Conservation (phyloP, 2,113 vertebrate genomes). For the Odobenus rosmarus region DNA sequence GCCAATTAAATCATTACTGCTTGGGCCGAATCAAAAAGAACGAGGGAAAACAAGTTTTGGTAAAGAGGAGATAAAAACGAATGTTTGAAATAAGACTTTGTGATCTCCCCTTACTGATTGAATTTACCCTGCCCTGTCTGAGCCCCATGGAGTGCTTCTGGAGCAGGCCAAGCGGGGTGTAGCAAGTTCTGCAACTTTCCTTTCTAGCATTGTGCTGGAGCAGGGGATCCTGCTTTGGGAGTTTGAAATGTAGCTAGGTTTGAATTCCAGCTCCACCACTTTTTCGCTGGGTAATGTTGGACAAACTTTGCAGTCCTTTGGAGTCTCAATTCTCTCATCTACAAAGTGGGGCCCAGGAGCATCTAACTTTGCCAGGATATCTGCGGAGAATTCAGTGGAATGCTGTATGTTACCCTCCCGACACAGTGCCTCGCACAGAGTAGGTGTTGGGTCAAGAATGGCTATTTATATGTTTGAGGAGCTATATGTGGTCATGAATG, state of each 20-base stretch:
- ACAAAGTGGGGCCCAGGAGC: not conserved
- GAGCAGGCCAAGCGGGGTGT: not conserved
- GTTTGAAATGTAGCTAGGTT: not conserved
- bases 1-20: slow-evolving; percentile 34
- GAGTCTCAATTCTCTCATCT: not conserved
- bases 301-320: not conserved
- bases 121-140: not conserved
- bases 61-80: not conserved
- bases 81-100: not conserved
- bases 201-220: too few relatives aligned
- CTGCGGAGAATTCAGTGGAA: not conserved
- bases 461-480: slow-evolving; percentile 44
- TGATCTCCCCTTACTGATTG: not conserved
- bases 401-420: not conserved
- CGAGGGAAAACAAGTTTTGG: not conserved
- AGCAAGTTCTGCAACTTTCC: not conserved
- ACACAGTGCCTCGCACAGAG: not conserved
- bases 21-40: not conserved
- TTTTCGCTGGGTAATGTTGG: not conserved
- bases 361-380: not conserved
- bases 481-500: slow-evolving; percentile 63
- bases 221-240: not conserved
- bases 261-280: not conserved
- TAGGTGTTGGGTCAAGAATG: not conserved
- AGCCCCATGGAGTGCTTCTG: not conserved